These are phyloP conservation scores for Glandiceps talaboti DNA, from an alignment of 53 echinoderm and acorn worm species.

Conservation along the genomic window DNA sequence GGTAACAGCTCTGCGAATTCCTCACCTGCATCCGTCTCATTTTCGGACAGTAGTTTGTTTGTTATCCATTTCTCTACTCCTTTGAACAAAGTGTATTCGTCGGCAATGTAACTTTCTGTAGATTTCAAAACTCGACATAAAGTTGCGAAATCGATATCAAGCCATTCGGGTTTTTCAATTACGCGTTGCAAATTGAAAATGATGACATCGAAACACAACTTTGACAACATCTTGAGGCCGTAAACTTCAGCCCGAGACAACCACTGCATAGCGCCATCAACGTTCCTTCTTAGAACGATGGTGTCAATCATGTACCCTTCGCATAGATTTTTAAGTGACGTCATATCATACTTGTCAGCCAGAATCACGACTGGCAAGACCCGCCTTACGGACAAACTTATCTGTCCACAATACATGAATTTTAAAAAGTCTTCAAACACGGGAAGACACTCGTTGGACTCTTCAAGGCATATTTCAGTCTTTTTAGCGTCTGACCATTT, in stretches of 20 bases:
- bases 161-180: slow-evolving; percentile 6
- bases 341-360: neutral
- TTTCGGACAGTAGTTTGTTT: neutral
- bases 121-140: neutral
- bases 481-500: slow-evolving; percentile 34
- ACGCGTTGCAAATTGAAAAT: slow-evolving; percentile 26
- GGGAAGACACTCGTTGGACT: slow-evolving; percentile 15
- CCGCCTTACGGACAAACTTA: neutral
- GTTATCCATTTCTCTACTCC: neutral
- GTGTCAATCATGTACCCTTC: slow-evolving; percentile 46
- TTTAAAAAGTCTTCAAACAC: slow-evolving; percentile 28
- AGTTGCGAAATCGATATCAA: neutral
- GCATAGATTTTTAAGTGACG: slow-evolving; percentile 22
- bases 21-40: neutral
- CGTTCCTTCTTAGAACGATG: slow-evolving; percentile 29
- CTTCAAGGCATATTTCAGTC: slow-evolving; percentile 19
- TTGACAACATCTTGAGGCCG: slow-evolving; percentile 19
- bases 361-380: neutral
- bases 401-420: slow-evolving; percentile 18
- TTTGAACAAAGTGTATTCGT: neutral
- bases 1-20: neutral
- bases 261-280: slow-evolving; percentile 37
- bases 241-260: slow-evolving; percentile 38
- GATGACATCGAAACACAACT: slow-evolving; percentile 33
- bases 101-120: neutral